These are phyloP conservation scores for Oligia fasciuncula DNA, from an alignment of 2,888 invertebrate genomes.

Conservation along the genomic window DNA sequence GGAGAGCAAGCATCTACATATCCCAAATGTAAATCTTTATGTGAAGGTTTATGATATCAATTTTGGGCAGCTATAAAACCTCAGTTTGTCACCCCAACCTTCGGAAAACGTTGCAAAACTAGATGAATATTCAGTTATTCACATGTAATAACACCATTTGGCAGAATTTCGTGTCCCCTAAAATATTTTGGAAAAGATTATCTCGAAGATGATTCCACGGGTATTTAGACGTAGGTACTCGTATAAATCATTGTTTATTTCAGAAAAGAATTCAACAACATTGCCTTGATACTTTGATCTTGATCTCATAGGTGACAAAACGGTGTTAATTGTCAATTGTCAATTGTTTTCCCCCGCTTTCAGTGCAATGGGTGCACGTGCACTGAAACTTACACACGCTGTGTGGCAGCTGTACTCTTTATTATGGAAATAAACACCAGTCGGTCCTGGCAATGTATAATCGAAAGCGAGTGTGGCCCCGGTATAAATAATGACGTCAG, in stretches of 20 bases:
- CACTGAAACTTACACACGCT: slow-evolving; percentile 15
- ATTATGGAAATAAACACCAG: slow-evolving; percentile 34
- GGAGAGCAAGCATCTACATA: background rate
- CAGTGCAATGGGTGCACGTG: slow-evolving; percentile 31
- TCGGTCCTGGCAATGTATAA: background rate
- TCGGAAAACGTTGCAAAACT: slow-evolving; percentile 1
- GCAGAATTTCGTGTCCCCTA: background rate
- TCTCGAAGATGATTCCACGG: background rate
- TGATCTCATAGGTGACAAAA: background rate
- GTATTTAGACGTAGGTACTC: too few relatives aligned
- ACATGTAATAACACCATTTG: too few relatives aligned
- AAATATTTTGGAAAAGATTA: background rate
- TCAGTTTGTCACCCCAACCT: background rate
- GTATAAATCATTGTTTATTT: background rate
- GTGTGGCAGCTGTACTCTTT: slow-evolving; percentile 18
- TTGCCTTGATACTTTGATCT: background rate
- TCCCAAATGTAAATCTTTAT: slow-evolving; percentile 15
- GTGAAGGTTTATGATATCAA: background rate
- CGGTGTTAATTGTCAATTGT: slow-evolving; percentile 36
- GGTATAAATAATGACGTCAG: background rate
- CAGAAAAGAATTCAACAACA: background rate
- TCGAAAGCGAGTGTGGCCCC: background rate
- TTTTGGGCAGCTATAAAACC: slow-evolving; percentile 4
- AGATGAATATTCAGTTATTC: background rate
- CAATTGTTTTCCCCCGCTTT: slow-evolving; percentile 31